phyloP scores from a whole-genome alignment of 2,113 vertebrate species.

The Lagopus muta region DNA sequence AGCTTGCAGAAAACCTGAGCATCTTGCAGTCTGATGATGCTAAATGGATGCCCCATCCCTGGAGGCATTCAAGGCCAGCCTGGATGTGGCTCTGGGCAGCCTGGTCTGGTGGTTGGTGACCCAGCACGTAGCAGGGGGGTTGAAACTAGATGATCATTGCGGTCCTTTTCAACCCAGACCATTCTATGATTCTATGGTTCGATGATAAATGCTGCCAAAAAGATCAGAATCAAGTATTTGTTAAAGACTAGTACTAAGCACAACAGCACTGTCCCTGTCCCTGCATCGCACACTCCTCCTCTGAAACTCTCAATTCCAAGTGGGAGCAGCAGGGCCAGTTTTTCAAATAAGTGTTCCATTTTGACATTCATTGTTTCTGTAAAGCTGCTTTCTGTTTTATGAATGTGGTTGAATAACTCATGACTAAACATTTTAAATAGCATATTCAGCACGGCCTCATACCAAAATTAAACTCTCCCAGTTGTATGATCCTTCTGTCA shows the following conservation, averaged over 20 bases:
- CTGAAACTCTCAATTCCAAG: not conserved
- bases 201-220: not conserved
- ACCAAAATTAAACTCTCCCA: conserved; percentile 46
- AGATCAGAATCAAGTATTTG: not conserved
- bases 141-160: no score
- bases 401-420: not conserved
- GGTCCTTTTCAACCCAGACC: no score
- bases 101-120: no score
- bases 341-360: conserved; percentile 3
- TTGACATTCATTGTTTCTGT: not conserved
- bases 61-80: no score
- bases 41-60: not conserved
- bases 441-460: conserved; percentile 13
- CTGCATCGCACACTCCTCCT: not conserved
- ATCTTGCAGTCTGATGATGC: not conserved
- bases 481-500: not conserved
- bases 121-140: no score
- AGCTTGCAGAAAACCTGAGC: not conserved
- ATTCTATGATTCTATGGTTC: no score
- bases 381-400: not conserved
- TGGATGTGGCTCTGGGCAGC: no score
- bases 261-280: not conserved
- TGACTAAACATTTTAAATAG: conserved; percentile 16
- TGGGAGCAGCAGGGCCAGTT: not conserved
- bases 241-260: not conserved